Percentiles rank a stretch among this genome's conserved stretches.
These are phyloP conservation scores for Saxidomus purpurata DNA, from an alignment of 1,140 invertebrate genomes.

Conservation along the genomic window DNA sequence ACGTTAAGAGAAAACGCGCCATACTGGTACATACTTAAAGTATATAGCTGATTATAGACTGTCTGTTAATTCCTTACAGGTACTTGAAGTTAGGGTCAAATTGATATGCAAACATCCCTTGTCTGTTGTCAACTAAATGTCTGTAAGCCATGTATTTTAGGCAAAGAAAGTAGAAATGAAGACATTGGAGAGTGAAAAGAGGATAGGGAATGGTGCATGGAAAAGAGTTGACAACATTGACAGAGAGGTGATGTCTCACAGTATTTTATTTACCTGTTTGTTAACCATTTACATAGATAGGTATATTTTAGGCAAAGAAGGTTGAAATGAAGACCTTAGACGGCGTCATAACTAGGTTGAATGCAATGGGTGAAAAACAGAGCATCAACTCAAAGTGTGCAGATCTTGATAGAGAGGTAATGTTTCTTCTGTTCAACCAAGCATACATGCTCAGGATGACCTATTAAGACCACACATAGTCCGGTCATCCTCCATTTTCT, in stretches of 20 bases:
- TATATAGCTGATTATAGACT: too few relatives aligned
- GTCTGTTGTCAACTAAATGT: too few relatives aligned
- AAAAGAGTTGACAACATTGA: too few relatives aligned
- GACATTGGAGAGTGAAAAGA: not conserved
- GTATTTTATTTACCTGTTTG: conserved; percentile 2
- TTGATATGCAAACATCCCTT: too few relatives aligned
- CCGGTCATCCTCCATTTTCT: not conserved
- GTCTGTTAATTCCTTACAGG: too few relatives aligned
- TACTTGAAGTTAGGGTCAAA: too few relatives aligned
- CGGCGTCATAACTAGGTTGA: conserved; percentile 88
- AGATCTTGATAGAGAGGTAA: conserved; percentile 91
- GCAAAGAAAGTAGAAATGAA: not conserved
- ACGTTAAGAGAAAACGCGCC: too few relatives aligned
- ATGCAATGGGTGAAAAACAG: conserved; percentile 85
- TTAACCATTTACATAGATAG: conserved; percentile 1
- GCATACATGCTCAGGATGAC: not conserved
- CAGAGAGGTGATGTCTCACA: too few relatives aligned
- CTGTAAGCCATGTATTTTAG: too few relatives aligned
- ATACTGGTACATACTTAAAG: too few relatives aligned
- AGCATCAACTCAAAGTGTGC: conserved; percentile 90
- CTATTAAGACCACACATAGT: not conserved
- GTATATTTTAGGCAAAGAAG: conserved; percentile 75
- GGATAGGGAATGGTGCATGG: too few relatives aligned
- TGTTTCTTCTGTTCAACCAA: not conserved
- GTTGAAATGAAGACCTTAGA: conserved; percentile 91